These are phyloP conservation scores for Nasonia giraulti DNA, from an alignment of 1,140 invertebrate genomes.

Conservation along the genomic window DNA sequence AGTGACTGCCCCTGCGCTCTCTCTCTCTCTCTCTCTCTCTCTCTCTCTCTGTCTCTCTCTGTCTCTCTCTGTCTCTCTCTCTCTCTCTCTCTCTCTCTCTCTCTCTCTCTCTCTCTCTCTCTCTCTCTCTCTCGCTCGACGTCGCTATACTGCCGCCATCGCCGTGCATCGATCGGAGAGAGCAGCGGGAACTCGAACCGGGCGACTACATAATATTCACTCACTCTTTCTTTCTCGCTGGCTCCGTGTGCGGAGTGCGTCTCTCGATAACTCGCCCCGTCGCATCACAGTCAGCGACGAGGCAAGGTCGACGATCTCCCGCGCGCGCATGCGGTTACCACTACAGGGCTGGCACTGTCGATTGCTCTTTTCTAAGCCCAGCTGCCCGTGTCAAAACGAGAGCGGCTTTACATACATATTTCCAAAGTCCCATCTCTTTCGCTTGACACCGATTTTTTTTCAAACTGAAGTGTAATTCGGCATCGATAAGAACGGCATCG, in stretches of 20 bases:
- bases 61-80: too few species aligned
- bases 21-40: neutral
- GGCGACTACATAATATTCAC: constrained; percentile 35
- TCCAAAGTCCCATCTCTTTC: neutral
- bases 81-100: neutral
- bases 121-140: constrained; percentile 12
- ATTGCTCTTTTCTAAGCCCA: constrained; percentile 10
- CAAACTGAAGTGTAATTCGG: too few species aligned
- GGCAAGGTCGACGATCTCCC: constrained; percentile 46
- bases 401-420: neutral
- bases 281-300: constrained; percentile 3
- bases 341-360: neutral
- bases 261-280: constrained; percentile 39
- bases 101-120: neutral
- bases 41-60: too few species aligned
- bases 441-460: neutral
- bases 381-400: neutral
- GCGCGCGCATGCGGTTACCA: neutral
- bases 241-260: neutral
- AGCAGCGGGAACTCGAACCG: constrained; percentile 13
- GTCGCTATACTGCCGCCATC: constrained; percentile 48
- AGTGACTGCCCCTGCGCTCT: neutral
- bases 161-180: neutral
- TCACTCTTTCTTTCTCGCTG: constrained; percentile 16
- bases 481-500: too few species aligned